Evolutionary conservation across 1,140 invertebrate species (phyloP), one percentile per base, ranked within the genome.

Genomic region (Galendromus occidentalis): DNA sequence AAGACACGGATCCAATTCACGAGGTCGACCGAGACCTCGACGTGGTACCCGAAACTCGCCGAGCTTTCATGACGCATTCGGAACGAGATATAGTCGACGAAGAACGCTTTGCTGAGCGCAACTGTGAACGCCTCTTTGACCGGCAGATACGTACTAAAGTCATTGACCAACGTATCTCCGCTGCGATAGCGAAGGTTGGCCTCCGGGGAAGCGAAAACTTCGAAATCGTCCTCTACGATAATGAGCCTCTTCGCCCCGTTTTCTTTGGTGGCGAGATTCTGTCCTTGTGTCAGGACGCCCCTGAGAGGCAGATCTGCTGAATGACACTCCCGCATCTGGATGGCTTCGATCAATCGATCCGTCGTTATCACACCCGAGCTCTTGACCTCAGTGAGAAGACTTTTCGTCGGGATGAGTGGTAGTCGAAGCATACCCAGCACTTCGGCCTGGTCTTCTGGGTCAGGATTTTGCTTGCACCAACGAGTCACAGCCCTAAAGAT

Each of bases 21-120:
- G 75, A 91, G 85, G 81, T 98, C 89, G 78, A 95, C 88, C 0
- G 91, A 96, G 12, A 95, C 87, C 76, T 98, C 92, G 67, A 98
- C 84, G 72, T 85, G 96, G 76, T 98, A 98, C 0, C 90, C 93
- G 78, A 97, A 97, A 1, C 91, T 91, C 67, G 25, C 4, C 1
- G 84, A 80, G 76, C 97, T 92, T 70, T 84, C 79, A 78, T 97
- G 93, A 92, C 91, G 96, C 0, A 98, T 78, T 59, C 96, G 78
- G 80, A 98, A 83, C 70, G 84, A 83, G 51, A 97, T 83, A 72
- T 93, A 86, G 80, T 98, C 98, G 69, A 98, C 83, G 72, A 97
- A 95, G 73, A 83, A 88, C 65, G 87, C 85, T 45, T 82, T 83
- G 64, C 85, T 86, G 14, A 98, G 80, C 74, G 89, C 86, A 12